These are phyloP conservation scores for Tetramorium bicarinatum DNA, from an alignment of 2,888 invertebrate species.

Conservation along the genomic window DNA sequence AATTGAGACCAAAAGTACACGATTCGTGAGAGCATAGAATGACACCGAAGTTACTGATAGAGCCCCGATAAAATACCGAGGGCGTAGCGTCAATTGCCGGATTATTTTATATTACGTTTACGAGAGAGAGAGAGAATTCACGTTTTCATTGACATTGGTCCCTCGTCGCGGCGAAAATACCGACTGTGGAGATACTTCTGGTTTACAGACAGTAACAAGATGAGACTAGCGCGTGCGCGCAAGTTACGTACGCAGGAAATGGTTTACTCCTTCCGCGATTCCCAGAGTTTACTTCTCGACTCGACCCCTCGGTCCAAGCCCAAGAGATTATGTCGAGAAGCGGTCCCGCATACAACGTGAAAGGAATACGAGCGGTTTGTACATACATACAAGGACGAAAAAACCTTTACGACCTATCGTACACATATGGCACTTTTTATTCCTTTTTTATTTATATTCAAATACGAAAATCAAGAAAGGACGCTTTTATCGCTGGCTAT, in stretches of 20 bases:
- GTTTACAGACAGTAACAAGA: conserved; percentile 71
- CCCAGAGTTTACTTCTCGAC: conserved; percentile 56
- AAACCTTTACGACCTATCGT: conserved; percentile 15
- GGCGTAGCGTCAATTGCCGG: background rate
- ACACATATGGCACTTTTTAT: background rate
- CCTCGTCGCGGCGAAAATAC: conserved; percentile 38
- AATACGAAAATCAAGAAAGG: background rate
- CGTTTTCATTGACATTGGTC: conserved; percentile 39
- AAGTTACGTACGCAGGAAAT: conserved; percentile 61
- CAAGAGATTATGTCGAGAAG: conserved; percentile 70
- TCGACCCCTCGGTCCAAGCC: conserved; percentile 34
- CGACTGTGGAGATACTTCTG: conserved; percentile 52
- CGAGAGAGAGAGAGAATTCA: background rate
- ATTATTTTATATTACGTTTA: conserved; percentile 49
- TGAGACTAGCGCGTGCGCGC: conserved; percentile 49
- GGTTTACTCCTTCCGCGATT: conserved; percentile 69
- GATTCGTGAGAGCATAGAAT: background rate
- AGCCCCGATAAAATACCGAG: background rate
- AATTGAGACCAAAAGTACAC: background rate
- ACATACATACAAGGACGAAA: background rate
- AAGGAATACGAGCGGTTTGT: conserved; percentile 16
- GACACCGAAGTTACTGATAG: background rate
- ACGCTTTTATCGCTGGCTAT: background rate
- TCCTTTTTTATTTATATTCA: background rate
- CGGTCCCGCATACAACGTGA: conserved; percentile 12